Base-by-base conservation (phyloP, 2,797 vertebrate genomes). In the Diplodus sargus region DNA sequence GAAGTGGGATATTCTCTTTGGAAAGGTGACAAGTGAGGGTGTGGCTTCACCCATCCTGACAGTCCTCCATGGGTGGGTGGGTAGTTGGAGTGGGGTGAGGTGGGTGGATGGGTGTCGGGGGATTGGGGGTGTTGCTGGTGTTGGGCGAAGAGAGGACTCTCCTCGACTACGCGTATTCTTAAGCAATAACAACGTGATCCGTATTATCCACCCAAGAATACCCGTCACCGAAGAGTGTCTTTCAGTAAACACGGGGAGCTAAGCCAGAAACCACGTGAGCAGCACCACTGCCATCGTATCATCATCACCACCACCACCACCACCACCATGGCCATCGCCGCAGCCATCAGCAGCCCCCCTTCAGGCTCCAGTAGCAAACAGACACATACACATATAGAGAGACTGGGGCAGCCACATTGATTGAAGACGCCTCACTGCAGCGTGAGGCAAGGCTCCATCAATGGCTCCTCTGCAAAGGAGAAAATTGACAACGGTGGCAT, bases 121-220 rank as follows among this genome's bases (percentile, higher is more conserved):
- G 59, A 20, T 23, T 10, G 60, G 68, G 76, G 79, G 60, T 85
- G 86, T 73, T 83, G 90, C 79, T 85, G 88, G 81, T 85, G 84
- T 84, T 86, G 85, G 85, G 89, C 87, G 91, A 96, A 96, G 97
- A 96, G 91, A 95, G 95, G 96, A 99, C 97, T 98, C 97, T 98
- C 98, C 98, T 99, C 98, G 96, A 99, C 98, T 99, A 99, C 98
- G 98, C 98, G 97, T 99, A 99, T 99, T 99, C 97, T 99, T 99
- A 99, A 99, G 98, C 98, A 99, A 99, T 98, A 99, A 99, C 97
- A 99, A 98, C 97, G 97, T 98, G 97, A 99, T 99, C 98, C 97
- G 98, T 99, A 99, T 99, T 99, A 99, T 99, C 97, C 98, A 99
- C 98, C 98, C 98, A 99, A 99, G 98, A 99, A 99, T 99, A 99